Percentiles rank a stretch among this genome's conserved stretches.
These are phyloP conservation scores for Homarus gammarus DNA, from an alignment of 2,888 invertebrate genomes.

Conservation along the genomic window DNA sequence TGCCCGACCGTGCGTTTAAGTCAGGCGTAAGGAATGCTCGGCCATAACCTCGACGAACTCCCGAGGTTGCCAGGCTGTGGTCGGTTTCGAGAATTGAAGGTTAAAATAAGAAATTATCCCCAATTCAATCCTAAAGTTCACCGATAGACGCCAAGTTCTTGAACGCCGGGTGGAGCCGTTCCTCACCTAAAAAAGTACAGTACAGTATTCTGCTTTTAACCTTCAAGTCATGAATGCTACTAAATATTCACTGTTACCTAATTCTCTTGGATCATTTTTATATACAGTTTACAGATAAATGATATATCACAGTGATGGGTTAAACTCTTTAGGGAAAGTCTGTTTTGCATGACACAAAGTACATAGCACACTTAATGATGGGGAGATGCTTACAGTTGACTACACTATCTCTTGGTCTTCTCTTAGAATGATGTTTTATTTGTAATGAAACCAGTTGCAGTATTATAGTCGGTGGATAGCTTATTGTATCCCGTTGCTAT, in stretches of 20 bases:
- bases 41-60: slow-evolving; percentile 22
- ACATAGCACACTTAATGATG: neutral
- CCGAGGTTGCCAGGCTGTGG: slow-evolving; percentile 17
- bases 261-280: neutral
- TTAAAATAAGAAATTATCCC: neutral
- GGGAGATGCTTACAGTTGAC: neutral
- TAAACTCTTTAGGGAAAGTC: neutral
- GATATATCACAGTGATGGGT: slow-evolving; percentile 34
- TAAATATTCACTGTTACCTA: neutral
- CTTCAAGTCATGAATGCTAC: slow-evolving; percentile 1
- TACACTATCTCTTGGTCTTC: neutral
- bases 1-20: slow-evolving; percentile 36
- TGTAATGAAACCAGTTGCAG: neutral
- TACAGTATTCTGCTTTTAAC: neutral
- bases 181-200: neutral
- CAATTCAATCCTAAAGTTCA: neutral
- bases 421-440: neutral
- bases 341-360: neutral
- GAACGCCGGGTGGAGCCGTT: neutral
- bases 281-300: slow-evolving; percentile 11
- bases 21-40: slow-evolving; percentile 37
- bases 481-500: no score
- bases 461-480: no score
- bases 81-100: slow-evolving; percentile 7
- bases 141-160: neutral